phyloP scores from a whole-genome alignment of 2,113 vertebrate species.

The Hippocampus zosterae region DNA sequence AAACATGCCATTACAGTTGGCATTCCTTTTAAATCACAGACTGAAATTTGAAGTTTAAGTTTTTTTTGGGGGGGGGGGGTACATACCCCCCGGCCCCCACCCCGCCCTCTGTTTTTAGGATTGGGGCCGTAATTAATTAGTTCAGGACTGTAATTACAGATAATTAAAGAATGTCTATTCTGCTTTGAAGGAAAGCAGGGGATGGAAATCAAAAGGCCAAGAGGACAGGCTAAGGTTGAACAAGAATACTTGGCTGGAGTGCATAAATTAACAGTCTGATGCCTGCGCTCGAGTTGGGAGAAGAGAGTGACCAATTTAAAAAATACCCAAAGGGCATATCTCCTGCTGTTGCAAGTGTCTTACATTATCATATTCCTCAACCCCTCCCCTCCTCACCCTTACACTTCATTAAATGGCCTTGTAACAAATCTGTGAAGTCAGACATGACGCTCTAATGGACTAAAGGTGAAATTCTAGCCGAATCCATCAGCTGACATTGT shows the following conservation, averaged over 20 bases:
- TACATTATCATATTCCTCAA: constrained; percentile 29
- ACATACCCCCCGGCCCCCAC: too few relatives aligned
- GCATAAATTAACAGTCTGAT: constrained; percentile 38
- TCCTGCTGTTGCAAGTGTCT: constrained; percentile 38
- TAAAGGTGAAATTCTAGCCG: not conserved
- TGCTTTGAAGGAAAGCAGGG: not conserved
- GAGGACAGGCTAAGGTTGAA: constrained; percentile 12
- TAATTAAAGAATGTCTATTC: not conserved
- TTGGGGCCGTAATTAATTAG: not conserved
- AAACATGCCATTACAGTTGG: too few relatives aligned
- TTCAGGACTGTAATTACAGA: not conserved
- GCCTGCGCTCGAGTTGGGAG: constrained; percentile 35
- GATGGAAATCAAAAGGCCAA: constrained; percentile 28
- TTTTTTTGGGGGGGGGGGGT: too few relatives aligned
- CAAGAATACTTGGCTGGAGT: constrained; percentile 12
- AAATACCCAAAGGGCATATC: constrained; percentile 52
- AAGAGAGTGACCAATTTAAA: constrained; percentile 59
- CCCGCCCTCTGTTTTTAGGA: too few relatives aligned
- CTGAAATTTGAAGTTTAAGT: not conserved
- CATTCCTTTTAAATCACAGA: too few relatives aligned
- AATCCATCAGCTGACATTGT: not conserved
- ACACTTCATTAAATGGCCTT: constrained; percentile 9
- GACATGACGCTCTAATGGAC: constrained; percentile 34
- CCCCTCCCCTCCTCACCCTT: not conserved
- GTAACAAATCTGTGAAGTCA: constrained; percentile 25